A percentile compares a stretch with the other conserved stretches of the same genome.
These are phyloP conservation scores for Sitobion miscanthi DNA, from an alignment of 1,140 invertebrate species.

Conservation along the genomic window DNA sequence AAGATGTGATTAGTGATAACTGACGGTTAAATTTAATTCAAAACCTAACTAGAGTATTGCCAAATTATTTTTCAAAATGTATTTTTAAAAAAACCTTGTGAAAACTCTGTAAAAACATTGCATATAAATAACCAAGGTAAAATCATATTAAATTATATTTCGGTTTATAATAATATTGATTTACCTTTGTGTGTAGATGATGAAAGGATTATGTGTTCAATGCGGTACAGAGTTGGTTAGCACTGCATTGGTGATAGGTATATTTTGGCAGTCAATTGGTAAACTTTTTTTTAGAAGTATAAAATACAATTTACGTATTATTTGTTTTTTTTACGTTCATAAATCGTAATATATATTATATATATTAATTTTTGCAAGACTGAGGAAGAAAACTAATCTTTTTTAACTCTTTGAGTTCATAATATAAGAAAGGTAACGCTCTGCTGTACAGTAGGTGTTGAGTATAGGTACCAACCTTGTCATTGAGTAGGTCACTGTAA, in stretches of 20 bases:
- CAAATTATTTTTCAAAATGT: neutral
- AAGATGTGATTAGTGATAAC: neutral
- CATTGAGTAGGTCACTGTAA: neutral
- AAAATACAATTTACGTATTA: neutral
- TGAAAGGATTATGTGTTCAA: slow-evolving; percentile 8
- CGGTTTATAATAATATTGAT: neutral
- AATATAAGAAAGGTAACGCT: neutral
- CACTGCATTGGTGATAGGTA: neutral
- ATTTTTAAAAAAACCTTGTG: neutral
- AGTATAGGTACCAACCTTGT: neutral
- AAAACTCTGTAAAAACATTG: neutral
- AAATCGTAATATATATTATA: neutral
- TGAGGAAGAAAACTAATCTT: neutral
- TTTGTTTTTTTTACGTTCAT: neutral
- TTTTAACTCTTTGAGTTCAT: neutral
- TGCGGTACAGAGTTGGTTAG: no score
- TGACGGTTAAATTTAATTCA: neutral
- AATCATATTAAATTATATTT: neutral
- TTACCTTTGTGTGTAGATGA: neutral
- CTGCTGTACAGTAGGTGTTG: neutral
- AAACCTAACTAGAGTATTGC: neutral
- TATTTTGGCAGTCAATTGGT: neutral
- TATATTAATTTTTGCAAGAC: neutral
- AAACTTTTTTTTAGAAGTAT: neutral
- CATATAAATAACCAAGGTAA: neutral